Base-by-base conservation (phyloP, 1,140 invertebrate genomes). In the Sycophila sp. region DNA sequence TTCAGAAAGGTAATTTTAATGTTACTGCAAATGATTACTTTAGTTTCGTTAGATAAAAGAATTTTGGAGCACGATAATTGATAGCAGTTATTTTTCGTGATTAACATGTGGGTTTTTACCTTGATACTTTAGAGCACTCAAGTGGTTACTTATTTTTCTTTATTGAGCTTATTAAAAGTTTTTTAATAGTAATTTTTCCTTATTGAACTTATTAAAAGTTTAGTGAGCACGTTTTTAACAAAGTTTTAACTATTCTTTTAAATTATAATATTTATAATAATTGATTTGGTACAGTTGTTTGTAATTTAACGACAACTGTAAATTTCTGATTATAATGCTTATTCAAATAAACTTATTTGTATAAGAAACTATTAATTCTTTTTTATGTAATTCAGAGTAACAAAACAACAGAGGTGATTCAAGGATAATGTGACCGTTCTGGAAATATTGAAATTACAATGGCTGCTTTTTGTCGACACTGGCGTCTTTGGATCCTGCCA, bases 401-500 rank as follows among this genome's bases (percentile, higher is more conserved):
- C 11, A 36, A 8, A 26, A 22, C 15, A 0, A 28, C 0, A 28
- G 22, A 13, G 17, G 2, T 5, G 62, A 55, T n/a, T 65, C 71
- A 72, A 70, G 69, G 73, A 77, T 51, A 75, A 75, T 73, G 69
- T 75, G 71, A 75, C 59, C 76, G 64, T 30, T 40, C 38, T 59
- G 34, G 36, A 45, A 66, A 71, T 53, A 30, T 63, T 66, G 24
- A 19, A 42, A 72, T 56, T 77, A 76, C 70, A 68, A 86, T 86
- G 85, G 83, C 83, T 69, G 76, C 75, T 42, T 78, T 91, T 80
- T 91, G 89, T 78, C 87, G 87, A 72, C 89, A 91, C 75, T 97
- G 96, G 95, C 90, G 92, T 80, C 82, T 93, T 76, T 97, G 95
- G 95, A 95, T 97, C 81, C 88, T 94, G 34, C 94, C 95, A 53